Base-by-base conservation (phyloP, 2,797 vertebrate species). In the Anguilla megastoma region DNA sequence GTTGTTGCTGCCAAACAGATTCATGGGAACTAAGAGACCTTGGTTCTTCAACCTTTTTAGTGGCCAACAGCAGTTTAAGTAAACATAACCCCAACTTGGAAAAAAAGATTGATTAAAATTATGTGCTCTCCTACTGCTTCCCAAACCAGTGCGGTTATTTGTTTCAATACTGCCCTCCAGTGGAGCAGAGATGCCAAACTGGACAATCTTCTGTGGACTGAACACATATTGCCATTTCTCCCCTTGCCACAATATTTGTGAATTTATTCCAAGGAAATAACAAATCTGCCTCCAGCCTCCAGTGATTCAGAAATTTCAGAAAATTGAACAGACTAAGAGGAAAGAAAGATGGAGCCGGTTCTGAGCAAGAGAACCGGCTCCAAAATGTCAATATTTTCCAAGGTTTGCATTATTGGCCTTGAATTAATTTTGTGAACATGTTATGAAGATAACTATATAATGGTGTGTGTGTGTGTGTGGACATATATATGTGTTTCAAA, bases 11-110 rank as follows among this genome's bases (percentile, higher is more conserved):
- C 87, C 87, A 89, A 92, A 92, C 86, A 90, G 89, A 91, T 85
- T 85, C 90, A 89, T 93, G 91, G 91, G 93, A 92, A 93, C 92
- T 90, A 79, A 80, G 89, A 92, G 90, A 92, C 92, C 91, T 93
- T 76, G 87, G 90, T 91, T 87, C 90, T 90, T 89, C 87, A 91
- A 93, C 90, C 90, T 91, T 93, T 90, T 90, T 85, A 27, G 80
- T 87, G 90, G 91, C 90, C 89, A 93, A 92, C 89, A 91, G 89
- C 88, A 88, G 89, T 92, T 93, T 91, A 93, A 90, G 88, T 92
- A 91, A 92, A 92, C 89, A 86, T 83, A 90, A 90, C 33, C 89
- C 82, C 82, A 89, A 88, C 91, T 85, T 74, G 88, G 84, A 85
- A 80, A 85, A 86, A 88, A 85, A 69, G 85, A 86, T 85, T 63